A percentile compares a stretch with the other conserved stretches of the same genome.
These are phyloP conservation scores for Linnaemya vulpina DNA, from an alignment of 2,888 invertebrate species.

Conservation along the genomic window DNA sequence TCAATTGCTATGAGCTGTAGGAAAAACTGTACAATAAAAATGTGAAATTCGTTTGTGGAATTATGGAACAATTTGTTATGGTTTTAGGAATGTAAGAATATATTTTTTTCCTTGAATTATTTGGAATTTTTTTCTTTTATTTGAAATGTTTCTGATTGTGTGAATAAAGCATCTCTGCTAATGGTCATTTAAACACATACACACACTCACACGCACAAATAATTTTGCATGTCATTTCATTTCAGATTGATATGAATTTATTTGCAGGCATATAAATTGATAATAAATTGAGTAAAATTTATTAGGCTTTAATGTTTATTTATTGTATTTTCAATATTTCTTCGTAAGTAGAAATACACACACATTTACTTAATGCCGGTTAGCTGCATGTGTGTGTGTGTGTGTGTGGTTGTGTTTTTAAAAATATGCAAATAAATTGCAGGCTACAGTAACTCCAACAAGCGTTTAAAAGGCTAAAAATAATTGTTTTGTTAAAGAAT, in stretches of 20 bases:
- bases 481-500: not conserved
- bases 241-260: slow-evolving; percentile 29
- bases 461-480: not conserved
- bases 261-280: no score
- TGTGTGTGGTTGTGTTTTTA: not conserved
- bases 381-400: not conserved
- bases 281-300: slow-evolving; percentile 51
- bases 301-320: slow-evolving; percentile 58
- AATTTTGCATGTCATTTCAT: slow-evolving; percentile 40
- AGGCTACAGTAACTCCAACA: slow-evolving; percentile 13
- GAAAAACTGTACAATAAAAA: no score
- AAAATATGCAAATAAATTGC: slow-evolving; percentile 1
- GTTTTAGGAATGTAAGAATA: no score
- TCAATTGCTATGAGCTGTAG: no score
- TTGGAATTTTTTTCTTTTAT: not conserved
- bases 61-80: no score
- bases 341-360: no score
- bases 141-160: slow-evolving; percentile 33
- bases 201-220: slow-evolving; percentile 15
- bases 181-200: slow-evolving; percentile 18
- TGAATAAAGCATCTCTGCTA: slow-evolving; percentile 24
- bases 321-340: slow-evolving; percentile 32
- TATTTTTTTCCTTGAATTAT: not conserved
- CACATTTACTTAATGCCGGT: not conserved
- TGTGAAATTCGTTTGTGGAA: no score